A percentile compares a stretch with the other conserved stretches of the same genome.
Evolutionary conservation across 2,888 invertebrate genomes (phyloP).

Genomic region (Leucophenga montana): DNA sequence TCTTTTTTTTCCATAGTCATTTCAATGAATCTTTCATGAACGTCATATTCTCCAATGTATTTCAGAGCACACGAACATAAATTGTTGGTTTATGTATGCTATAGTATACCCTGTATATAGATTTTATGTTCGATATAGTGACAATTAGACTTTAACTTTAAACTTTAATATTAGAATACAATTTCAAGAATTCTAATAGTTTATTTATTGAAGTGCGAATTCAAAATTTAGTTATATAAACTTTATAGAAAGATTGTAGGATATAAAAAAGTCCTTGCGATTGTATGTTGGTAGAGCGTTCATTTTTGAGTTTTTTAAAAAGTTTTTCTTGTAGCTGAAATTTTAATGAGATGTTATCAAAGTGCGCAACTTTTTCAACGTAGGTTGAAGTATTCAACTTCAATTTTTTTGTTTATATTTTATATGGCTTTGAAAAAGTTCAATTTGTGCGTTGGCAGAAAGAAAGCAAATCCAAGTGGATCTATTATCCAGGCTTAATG

Average conservation of each 20-base stretch:
- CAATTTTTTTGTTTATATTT: too few relatives aligned
- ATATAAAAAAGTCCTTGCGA: too few relatives aligned
- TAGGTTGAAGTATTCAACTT: not conserved
- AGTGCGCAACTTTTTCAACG: constrained; percentile 42
- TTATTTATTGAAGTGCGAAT: too few relatives aligned
- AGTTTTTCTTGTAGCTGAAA: constrained; percentile 61
- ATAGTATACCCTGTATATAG: too few relatives aligned
- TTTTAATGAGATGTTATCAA: constrained; percentile 63
- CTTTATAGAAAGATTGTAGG: too few relatives aligned
- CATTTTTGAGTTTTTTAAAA: constrained; percentile 51
- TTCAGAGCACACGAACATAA: constrained; percentile 15
- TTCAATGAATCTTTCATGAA: constrained; percentile 56
- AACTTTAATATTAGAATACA: too few relatives aligned
- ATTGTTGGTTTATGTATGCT: too few relatives aligned
- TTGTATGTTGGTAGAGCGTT: constrained; percentile 40
- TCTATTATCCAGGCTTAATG: constrained; percentile 56
- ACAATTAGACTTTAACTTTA: too few relatives aligned
- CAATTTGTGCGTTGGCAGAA: constrained; percentile 43
- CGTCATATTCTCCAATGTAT: constrained; percentile 28
- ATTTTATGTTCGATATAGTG: too few relatives aligned
- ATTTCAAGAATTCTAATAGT: too few relatives aligned
- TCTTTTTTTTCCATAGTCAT: constrained; percentile 33
- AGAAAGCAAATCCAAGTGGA: constrained; percentile 44
- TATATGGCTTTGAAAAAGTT: constrained; percentile 43
- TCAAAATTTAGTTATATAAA: too few relatives aligned